phyloP scores from a whole-genome alignment of 2,888 invertebrate species.

The Eupithecia abbreviata region DNA sequence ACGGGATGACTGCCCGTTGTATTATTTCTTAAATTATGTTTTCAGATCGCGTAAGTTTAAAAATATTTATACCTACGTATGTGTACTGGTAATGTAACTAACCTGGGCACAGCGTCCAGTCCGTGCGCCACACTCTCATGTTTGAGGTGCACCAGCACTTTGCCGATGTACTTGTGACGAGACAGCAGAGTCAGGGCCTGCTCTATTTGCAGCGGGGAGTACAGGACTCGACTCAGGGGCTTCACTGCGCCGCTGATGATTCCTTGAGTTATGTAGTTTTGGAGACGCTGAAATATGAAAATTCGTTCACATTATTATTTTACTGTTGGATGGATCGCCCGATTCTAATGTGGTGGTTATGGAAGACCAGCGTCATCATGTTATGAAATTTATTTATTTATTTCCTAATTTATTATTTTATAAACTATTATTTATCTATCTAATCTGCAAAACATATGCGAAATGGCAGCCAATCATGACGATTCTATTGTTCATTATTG shows the following conservation, averaged over 20 bases:
- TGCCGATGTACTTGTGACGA: conserved; percentile 85
- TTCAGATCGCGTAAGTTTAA: too few species aligned
- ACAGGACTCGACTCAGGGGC: conserved; percentile 87
- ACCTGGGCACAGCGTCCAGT: conserved; percentile 51
- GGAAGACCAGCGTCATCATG: too few species aligned
- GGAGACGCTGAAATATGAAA: conserved; percentile 68
- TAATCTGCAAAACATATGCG: background rate
- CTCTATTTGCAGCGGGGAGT: conserved; percentile 85
- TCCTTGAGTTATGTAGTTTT: conserved; percentile 84
- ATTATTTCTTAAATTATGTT: too few species aligned
- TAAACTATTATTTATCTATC: too few species aligned
- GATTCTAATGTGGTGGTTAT: too few species aligned
- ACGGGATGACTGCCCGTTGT: too few species aligned
- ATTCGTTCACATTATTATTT: background rate
- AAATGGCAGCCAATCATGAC: background rate
- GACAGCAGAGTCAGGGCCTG: conserved; percentile 85
- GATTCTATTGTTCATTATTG: too few species aligned
- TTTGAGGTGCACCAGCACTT: conserved; percentile 49
- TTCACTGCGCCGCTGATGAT: conserved; percentile 86
- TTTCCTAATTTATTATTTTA: too few species aligned
- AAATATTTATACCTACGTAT: background rate
- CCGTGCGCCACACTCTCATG: conserved; percentile 43
- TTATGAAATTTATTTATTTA: too few species aligned
- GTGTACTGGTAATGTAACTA: background rate
- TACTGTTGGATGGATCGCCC: too few species aligned